Percentiles rank a stretch among this genome's conserved stretches.
Conservation (phyloP, 2,113 vertebrate genomes). For the Mormyrus lacerda region DNA sequence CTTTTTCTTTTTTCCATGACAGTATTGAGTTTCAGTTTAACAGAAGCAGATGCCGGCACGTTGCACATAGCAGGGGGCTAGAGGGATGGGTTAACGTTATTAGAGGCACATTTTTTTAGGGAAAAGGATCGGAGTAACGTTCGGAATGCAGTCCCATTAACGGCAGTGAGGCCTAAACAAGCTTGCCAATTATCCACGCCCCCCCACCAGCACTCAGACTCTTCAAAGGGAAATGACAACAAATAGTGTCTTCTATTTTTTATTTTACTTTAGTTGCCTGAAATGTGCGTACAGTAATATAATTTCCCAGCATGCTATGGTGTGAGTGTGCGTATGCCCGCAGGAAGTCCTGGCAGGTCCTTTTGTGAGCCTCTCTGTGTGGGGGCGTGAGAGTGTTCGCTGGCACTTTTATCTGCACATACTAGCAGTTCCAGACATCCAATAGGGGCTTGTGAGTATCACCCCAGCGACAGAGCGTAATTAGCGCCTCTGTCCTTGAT, state of each 20-base stretch:
- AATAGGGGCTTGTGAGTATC: background rate
- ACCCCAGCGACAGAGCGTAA: conserved; percentile 3
- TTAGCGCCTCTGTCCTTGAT: conserved; percentile 18
- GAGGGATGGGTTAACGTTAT: background rate
- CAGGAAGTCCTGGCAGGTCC: background rate
- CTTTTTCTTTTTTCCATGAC: too few relatives aligned
- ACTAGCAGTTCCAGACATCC: background rate
- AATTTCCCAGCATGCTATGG: background rate
- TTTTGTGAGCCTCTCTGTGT: background rate
- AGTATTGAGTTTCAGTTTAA: background rate
- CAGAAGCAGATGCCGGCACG: background rate
- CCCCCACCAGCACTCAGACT: background rate
- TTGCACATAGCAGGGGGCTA: background rate
- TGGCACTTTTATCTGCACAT: background rate
- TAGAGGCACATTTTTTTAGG: background rate
- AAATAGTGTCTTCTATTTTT: background rate
- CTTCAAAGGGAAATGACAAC: background rate
- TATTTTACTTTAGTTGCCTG: background rate
- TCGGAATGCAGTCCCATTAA: background rate
- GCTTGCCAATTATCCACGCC: background rate
- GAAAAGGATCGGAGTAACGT: background rate
- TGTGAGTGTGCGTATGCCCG: background rate
- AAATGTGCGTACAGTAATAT: conserved; percentile 6
- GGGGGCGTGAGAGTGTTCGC: background rate
- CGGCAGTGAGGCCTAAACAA: background rate